Evolutionary conservation across 1,140 invertebrate genomes (phyloP), one percentile per base, ranked within the genome.

Genomic region (Nephila pilipes): DNA sequence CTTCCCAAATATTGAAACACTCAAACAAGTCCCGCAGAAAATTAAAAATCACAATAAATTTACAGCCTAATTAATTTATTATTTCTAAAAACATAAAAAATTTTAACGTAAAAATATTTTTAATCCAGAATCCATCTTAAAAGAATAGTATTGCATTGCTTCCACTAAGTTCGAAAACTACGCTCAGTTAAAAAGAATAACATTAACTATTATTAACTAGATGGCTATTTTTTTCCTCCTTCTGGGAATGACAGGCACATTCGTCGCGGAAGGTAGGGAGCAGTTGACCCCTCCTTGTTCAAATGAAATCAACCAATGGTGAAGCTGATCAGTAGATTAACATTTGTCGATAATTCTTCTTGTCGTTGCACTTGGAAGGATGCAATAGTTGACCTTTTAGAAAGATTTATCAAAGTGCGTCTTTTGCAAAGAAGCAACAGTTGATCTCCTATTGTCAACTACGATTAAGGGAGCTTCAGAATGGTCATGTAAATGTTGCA

Each of bases 271-370:
- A 54, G 32, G 32, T 25, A 58, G 83, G 85, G 32, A 54, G 85
- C 85, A 36, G 36, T 60, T 90, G 88, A 90, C 65, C 88, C 88
- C 88, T 90, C 88, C 88, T 90, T 10, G 69, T 54, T 79, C 88
- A 90, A 75, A 79, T 46, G 55, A 79, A 80, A 32, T 46, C 88
- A 54, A 29, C 88, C 88, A 90, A 90, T 90, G 55, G 88, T 22
- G 85, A 55, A 57, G 69, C 54, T 38, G 85, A 57, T 58, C 57
- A 87, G 85, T 29, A 36, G 36, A 87, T 87, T 87, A 87, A 87
- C 85, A 87, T 87, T 87, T 36, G 58, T 60, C 85, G 58, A 87
- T 87, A 87, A 87, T 36, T 87, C 55, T 58, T 32, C 36, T 46
- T 29, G 54, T 29, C 22, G 22, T 57, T 29, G 81, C 29, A 75